Percentiles rank a stretch among this genome's conserved stretches.
These are phyloP conservation scores for Cheilosia impressa DNA, from an alignment of 2,888 invertebrate species.

Conservation along the genomic window DNA sequence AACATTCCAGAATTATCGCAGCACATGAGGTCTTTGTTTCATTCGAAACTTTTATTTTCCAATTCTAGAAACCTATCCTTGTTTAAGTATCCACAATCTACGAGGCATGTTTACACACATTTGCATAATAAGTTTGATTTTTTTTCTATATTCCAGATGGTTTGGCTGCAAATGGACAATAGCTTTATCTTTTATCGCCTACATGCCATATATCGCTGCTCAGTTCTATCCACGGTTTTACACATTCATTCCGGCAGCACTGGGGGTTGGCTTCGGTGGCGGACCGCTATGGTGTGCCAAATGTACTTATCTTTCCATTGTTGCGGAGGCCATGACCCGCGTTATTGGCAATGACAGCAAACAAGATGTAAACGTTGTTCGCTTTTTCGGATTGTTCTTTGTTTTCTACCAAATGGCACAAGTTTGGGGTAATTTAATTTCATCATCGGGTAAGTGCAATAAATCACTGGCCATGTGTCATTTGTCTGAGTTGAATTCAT, in stretches of 20 bases:
- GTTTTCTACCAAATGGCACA: slow-evolving; percentile 98
- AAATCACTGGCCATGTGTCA: background rate
- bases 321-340: slow-evolving; percentile 89
- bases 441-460: slow-evolving; percentile 88
- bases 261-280: slow-evolving; percentile 87
- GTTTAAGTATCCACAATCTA: no score
- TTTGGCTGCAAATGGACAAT: slow-evolving; percentile 96
- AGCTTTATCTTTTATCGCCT: slow-evolving; percentile 92
- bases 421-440: slow-evolving; percentile 96
- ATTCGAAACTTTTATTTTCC: no score
- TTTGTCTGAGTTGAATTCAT: background rate
- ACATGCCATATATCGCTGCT: slow-evolving; percentile 95
- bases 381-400: slow-evolving; percentile 98
- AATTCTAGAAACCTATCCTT: no score
- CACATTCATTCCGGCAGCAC: slow-evolving; percentile 90
- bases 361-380: slow-evolving; percentile 91
- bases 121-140: slow-evolving; percentile 8
- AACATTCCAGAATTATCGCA: no score
- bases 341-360: slow-evolving; percentile 86
- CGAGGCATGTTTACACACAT: background rate
- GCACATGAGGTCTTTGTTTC: no score
- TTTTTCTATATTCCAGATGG: slow-evolving; percentile 85
- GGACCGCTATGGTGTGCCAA: slow-evolving; percentile 98
- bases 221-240: slow-evolving; percentile 95
- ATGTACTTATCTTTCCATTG: slow-evolving; percentile 95